Evolutionary conservation across 2,113 vertebrate genomes (phyloP), one percentile per base, ranked within the genome.

Genomic region (Rhea americana): DNA sequence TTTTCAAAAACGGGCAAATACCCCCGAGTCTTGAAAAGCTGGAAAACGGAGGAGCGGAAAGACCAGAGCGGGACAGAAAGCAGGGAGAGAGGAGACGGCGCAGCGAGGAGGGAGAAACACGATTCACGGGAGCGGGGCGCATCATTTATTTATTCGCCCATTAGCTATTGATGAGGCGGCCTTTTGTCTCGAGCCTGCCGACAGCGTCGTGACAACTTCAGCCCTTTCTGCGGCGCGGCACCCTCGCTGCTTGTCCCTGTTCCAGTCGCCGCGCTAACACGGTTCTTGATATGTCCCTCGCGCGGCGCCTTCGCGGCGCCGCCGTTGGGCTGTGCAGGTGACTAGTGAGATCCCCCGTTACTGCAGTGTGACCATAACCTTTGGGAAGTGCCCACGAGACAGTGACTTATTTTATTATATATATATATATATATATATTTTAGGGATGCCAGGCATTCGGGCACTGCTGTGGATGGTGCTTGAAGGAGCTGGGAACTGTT

Each of bases 201-300:
- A 95, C 94, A 72, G 45, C 89, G 91, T 93, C 95, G 96, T 95
- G 94, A 96, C 91, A 93, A 91, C 95, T 96, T 95, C 90, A 94
- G 90, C 88, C 94, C 93, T 96, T 95, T 96, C 93, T 96, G 93
- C 20, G 11, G 70, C 94, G 91, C 95, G 80, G 85, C 93, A 90
- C 93, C 91, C 95, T 94, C 16, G 17, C 53, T 7, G 74, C 86
- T 22, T 86, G 88, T 39, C 86, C 82, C 88, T 93, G 82, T 56
- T 85, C 87, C 82, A 85, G 85, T 77, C 65, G 93, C 93, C 81
- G 83, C 93, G 95, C 24, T 56, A 88, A 94, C 96, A 91, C 79
- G 93, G 91, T 79, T 95, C 93, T 91, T 82, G 95, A 73, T 84
- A 87, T 90, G 95, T 78, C 91, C 68, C 59, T 63, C 45, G 13